phyloP scores from a whole-genome alignment of 2,113 vertebrate species.

The Sinocyclocheilus grahami region DNA sequence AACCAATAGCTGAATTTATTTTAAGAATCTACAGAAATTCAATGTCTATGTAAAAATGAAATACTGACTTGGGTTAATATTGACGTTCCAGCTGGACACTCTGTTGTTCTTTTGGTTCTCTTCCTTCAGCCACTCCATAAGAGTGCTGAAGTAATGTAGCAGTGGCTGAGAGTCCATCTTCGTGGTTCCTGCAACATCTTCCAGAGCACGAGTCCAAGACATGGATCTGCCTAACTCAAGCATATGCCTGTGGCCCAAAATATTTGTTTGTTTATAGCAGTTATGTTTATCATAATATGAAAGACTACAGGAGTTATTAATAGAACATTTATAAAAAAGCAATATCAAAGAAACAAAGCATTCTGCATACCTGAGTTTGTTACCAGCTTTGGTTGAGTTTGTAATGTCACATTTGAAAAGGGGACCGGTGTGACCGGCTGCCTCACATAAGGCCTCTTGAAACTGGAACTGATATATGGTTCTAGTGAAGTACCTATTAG shows the following conservation, averaged over 20 bases:
- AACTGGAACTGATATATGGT: slow-evolving; percentile 99
- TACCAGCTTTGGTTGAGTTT: slow-evolving; percentile 81
- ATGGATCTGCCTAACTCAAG: slow-evolving; percentile 83
- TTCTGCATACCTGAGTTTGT: slow-evolving; percentile 81
- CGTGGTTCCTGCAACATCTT: slow-evolving; percentile 72
- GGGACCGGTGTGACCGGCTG: slow-evolving; percentile 72
- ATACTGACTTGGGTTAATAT: slow-evolving; percentile 75
- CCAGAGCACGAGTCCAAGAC: slow-evolving; percentile 88
- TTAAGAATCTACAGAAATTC: not conserved
- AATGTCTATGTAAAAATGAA: not conserved
- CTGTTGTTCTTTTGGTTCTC: slow-evolving; percentile 77
- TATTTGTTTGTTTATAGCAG: not conserved
- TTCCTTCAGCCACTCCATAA: slow-evolving; percentile 81
- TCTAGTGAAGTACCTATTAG: slow-evolving; percentile 90
- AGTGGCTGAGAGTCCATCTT: slow-evolving; percentile 84
- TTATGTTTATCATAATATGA: not conserved
- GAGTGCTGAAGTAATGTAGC: slow-evolving; percentile 85
- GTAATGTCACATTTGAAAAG: slow-evolving; percentile 91
- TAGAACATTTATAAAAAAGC: not conserved
- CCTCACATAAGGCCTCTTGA: slow-evolving; percentile 88
- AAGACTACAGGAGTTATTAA: not conserved
- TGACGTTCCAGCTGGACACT: slow-evolving; percentile 76
- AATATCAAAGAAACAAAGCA: too few relatives aligned
- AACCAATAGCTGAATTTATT: not conserved
- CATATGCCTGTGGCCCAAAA: slow-evolving; percentile 76